phyloP scores from a whole-genome alignment of 2,888 invertebrate genomes.

The Himalopsyche anomala region DNA sequence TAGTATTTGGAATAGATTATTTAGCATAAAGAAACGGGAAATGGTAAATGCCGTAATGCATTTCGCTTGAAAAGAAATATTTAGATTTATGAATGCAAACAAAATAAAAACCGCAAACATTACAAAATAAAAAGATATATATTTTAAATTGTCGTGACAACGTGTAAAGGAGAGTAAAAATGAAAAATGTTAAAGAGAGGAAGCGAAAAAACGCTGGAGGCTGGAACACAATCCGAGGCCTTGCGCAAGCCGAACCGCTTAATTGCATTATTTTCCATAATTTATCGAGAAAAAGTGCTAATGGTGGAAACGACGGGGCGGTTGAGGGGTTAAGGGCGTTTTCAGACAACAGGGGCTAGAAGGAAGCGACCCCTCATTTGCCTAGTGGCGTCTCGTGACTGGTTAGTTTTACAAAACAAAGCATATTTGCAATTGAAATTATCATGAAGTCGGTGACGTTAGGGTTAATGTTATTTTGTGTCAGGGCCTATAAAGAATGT shows the following conservation, averaged over 20 bases:
- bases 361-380: slow-evolving; percentile 8
- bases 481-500: background rate
- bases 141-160: slow-evolving; percentile 46
- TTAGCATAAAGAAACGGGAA: background rate
- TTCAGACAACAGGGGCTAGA: slow-evolving; percentile 43
- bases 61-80: slow-evolving; percentile 18
- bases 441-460: background rate
- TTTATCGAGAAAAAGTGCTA: slow-evolving; percentile 66
- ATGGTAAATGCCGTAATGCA: slow-evolving; percentile 32
- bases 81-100: background rate
- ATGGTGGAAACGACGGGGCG: slow-evolving; percentile 61
- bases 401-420: slow-evolving; percentile 20
- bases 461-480: background rate
- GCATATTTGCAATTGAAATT: slow-evolving; percentile 33
- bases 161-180: slow-evolving; percentile 43
- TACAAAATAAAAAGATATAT: slow-evolving; percentile 39
- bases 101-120: slow-evolving; percentile 3
- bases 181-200: slow-evolving; percentile 58
- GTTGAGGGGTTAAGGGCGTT: slow-evolving; percentile 40
- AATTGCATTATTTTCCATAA: slow-evolving; percentile 66
- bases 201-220: slow-evolving; percentile 44
- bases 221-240: slow-evolving; percentile 53
- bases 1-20: too few species aligned
- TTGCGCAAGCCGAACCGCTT: slow-evolving; percentile 59
- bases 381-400: slow-evolving; percentile 11